A percentile compares a stretch with the other conserved stretches of the same genome.
Conservation (phyloP, 2,113 vertebrate genomes). For the human (Homo sapiens) region GRCh38 chrX:27440001-27440500, state of each 20-base stretch:
- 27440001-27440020: not conserved
- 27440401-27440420: too few species aligned
- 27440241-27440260: not conserved
- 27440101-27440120: not conserved
- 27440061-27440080: not conserved
- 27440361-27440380: too few species aligned
- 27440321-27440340: too few species aligned
- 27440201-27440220: not conserved
- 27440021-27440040: not conserved
- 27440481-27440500: too few species aligned
- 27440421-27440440: too few species aligned
- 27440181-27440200: not conserved
- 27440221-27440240: not conserved
- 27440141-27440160: not conserved
- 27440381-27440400: too few species aligned
- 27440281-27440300: too few species aligned
- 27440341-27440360: too few species aligned
- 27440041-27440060: not conserved
- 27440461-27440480: too few species aligned
- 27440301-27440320: too few species aligned
- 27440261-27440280: not conserved
- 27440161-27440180: not conserved
- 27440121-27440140: not conserved
- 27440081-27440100: conserved; percentile 15
- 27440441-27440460: too few species aligned